These are phyloP conservation scores for Ochotona princeps DNA, from an alignment of 2,113 vertebrate species.

Conservation along the genomic window DNA sequence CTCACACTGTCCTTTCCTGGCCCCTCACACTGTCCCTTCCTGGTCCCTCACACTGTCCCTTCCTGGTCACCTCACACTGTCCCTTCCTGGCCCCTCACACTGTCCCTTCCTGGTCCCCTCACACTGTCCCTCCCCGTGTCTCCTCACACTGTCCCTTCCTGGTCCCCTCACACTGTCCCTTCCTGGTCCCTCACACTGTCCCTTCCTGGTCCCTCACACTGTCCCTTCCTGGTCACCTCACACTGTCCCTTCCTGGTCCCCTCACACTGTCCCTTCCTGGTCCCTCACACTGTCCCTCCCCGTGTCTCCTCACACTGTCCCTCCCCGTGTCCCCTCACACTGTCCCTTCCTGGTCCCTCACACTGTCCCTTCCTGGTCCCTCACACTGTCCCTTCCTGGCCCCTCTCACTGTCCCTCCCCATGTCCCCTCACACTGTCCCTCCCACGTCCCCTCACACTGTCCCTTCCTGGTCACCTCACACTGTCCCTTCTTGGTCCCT, in stretches of 20 bases:
- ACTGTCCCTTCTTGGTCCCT: not conserved
- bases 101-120: not conserved
- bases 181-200: not conserved
- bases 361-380: no score
- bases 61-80: no score
- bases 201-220: no score
- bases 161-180: not conserved
- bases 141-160: no score
- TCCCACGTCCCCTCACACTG: no score
- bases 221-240: not conserved
- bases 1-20: no score
- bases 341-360: not conserved
- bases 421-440: not conserved
- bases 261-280: no score
- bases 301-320: no score
- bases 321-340: not conserved
- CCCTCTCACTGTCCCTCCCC: no score
- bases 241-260: not conserved
- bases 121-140: no score
- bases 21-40: not conserved
- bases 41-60: not conserved
- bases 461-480: not conserved
- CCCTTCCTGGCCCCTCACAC: no score
- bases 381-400: rapidly evolving
- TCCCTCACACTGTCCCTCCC: no score